Percentiles rank a stretch among this genome's conserved stretches.
Conservation (phyloP, 2,797 vertebrate genomes). For the Danio aesculapii region DNA sequence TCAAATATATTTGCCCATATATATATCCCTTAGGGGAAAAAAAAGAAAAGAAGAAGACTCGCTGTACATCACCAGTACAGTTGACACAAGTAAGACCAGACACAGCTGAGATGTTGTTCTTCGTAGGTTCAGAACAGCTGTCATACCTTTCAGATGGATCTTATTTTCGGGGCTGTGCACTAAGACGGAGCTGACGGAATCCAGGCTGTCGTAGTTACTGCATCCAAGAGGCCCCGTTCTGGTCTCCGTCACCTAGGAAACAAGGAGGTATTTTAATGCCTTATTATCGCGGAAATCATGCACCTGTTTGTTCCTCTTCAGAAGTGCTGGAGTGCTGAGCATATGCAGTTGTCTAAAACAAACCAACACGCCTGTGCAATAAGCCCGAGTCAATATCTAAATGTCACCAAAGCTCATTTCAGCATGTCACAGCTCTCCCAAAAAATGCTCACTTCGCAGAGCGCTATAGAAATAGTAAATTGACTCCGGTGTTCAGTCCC, state of each 20-base stretch:
- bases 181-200: slow-evolving; percentile 97
- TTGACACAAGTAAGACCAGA: slow-evolving; percentile 2
- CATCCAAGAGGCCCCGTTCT: slow-evolving; percentile 97
- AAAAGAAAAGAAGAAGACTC: neutral
- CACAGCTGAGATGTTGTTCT: neutral
- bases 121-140: slow-evolving; percentile 24
- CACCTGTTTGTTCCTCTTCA: slow-evolving; percentile 68
- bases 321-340: slow-evolving; percentile 47
- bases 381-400: slow-evolving; percentile 59
- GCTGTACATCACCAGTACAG: neutral
- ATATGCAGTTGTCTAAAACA: slow-evolving; percentile 56
- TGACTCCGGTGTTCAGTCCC: slow-evolving; percentile 29
- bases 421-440: slow-evolving; percentile 58
- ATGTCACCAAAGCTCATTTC: slow-evolving; percentile 52
- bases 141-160: slow-evolving; percentile 94
- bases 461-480: slow-evolving; percentile 31
- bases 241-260: slow-evolving; percentile 94
- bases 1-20: neutral
- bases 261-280: slow-evolving; percentile 64
- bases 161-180: slow-evolving; percentile 99
- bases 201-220: slow-evolving; percentile 99
- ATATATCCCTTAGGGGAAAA: neutral
- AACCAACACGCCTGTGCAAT: slow-evolving; percentile 58
- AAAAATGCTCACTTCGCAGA: slow-evolving; percentile 55
- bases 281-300: slow-evolving; percentile 66